Conservation (phyloP, 2,888 invertebrate genomes). For the Drosophila testacea region DNA sequence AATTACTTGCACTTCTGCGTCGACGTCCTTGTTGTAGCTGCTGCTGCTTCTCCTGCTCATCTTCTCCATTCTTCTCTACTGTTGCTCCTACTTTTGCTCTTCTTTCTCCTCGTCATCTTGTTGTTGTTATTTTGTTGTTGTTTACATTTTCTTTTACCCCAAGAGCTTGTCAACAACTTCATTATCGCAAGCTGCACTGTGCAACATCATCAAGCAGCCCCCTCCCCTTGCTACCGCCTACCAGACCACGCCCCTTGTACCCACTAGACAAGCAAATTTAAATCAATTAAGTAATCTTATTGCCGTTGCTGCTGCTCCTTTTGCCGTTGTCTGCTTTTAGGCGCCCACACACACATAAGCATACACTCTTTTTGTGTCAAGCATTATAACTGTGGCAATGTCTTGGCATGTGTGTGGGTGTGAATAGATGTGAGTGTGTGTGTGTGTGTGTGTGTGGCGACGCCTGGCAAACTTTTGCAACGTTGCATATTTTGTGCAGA, state of each 20-base stretch:
- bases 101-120: slow-evolving; percentile 5
- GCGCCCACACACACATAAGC: slow-evolving; percentile 31
- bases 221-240: not conserved
- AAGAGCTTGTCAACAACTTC: slow-evolving; percentile 79
- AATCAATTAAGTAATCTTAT: slow-evolving; percentile 78
- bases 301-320: slow-evolving; percentile 51
- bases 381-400: slow-evolving; percentile 67
- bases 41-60: not conserved
- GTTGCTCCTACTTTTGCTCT: slow-evolving; percentile 18
- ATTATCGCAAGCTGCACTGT: slow-evolving; percentile 71
- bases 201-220: slow-evolving; percentile 53
- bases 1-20: slow-evolving; percentile 68
- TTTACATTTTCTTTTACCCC: slow-evolving; percentile 65
- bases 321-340: slow-evolving; percentile 68
- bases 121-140: slow-evolving; percentile 48
- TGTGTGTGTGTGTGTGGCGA: slow-evolving; percentile 22
- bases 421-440: slow-evolving; percentile 26
- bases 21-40: slow-evolving; percentile 18
- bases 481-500: slow-evolving; percentile 78
- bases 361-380: slow-evolving; percentile 61
- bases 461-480: slow-evolving; percentile 69
- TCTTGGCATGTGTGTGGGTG: slow-evolving; percentile 15
- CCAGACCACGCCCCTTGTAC: slow-evolving; percentile 4
- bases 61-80: too few species aligned
- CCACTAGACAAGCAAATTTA: slow-evolving; percentile 76